Conservation (phyloP, 2,797 vertebrate genomes). For the Enteromius fasciolatus region DNA sequence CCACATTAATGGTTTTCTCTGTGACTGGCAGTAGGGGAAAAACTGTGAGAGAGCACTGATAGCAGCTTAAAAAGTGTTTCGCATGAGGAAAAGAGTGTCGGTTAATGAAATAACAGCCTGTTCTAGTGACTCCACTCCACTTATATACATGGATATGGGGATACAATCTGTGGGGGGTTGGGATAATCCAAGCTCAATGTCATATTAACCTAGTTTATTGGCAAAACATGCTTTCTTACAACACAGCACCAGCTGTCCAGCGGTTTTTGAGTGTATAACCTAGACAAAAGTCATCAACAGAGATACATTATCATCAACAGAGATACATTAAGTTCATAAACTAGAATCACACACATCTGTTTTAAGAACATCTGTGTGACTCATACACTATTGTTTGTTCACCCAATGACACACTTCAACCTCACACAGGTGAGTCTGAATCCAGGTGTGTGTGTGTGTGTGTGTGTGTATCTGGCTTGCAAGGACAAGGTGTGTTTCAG, state of each 20-base stretch:
- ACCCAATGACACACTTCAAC: slow-evolving; percentile 29
- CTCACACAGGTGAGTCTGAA: slow-evolving; percentile 37
- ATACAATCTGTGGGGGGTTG: too few species aligned
- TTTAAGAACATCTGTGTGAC: slow-evolving; percentile 4
- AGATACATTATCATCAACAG: background rate
- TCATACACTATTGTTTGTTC: background rate
- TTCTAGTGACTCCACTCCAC: slow-evolving; percentile 26
- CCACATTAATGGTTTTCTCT: slow-evolving; percentile 11
- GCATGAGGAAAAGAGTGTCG: background rate
- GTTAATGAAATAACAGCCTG: slow-evolving; percentile 44
- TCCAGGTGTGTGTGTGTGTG: slow-evolving; percentile 30
- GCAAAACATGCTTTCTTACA: slow-evolving; percentile 39
- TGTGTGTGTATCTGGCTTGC: background rate
- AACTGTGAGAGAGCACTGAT: slow-evolving; percentile 21
- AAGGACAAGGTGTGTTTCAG: background rate
- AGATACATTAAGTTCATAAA: background rate
- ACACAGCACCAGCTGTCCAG: slow-evolving; percentile 3
- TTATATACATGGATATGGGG: slow-evolving; percentile 38
- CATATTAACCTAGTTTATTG: slow-evolving; percentile 74
- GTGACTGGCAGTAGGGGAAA: slow-evolving; percentile 24
- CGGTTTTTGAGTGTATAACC: background rate
- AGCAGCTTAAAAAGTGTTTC: slow-evolving; percentile 22
- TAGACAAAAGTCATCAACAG: background rate
- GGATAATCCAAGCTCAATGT: slow-evolving; percentile 64
- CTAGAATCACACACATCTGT: slow-evolving; percentile 8